phyloP scores from a whole-genome alignment of 1,140 invertebrate genomes.

The Drosophila lacteicornis region DNA sequence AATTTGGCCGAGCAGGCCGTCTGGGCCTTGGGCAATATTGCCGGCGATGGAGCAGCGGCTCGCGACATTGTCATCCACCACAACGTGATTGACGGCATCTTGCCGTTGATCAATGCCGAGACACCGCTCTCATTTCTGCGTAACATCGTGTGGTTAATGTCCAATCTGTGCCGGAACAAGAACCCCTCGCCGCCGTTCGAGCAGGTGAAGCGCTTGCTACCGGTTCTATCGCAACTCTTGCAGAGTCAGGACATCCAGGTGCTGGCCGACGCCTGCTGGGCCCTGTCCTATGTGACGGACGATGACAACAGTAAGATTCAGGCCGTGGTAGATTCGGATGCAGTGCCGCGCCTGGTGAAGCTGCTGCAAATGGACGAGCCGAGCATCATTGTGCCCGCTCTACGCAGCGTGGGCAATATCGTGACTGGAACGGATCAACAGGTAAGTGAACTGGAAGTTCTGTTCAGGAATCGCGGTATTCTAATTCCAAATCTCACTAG shows the following conservation, averaged over 20 bases:
- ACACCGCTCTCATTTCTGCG: constrained; percentile 85
- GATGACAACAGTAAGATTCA: constrained; percentile 97
- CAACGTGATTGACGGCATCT: constrained; percentile 88
- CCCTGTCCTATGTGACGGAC: constrained; percentile 97
- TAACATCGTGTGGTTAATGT: constrained; percentile 95
- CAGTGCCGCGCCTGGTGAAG: constrained; percentile 91
- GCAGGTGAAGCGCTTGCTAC: constrained; percentile 91
- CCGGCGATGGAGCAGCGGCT: constrained; percentile 92
- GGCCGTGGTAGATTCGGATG: constrained; percentile 89
- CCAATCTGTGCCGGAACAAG: constrained; percentile 96
- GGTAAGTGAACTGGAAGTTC: constrained; percentile 81
- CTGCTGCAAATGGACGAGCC: constrained; percentile 90
- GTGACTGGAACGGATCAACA: constrained; percentile 92
- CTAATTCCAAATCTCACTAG: constrained; percentile 89
- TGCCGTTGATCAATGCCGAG: constrained; percentile 88
- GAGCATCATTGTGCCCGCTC: constrained; percentile 94
- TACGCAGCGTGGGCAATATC: constrained; percentile 95
- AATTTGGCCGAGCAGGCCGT: constrained; percentile 97
- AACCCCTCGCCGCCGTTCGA: constrained; percentile 93
- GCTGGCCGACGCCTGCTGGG: constrained; percentile 97
- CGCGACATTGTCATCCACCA: constrained; percentile 91
- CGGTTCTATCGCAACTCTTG: constrained; percentile 92
- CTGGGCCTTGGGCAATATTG: constrained; percentile 99
- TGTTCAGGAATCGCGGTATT: not conserved
- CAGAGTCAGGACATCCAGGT: constrained; percentile 91